phyloP scores from a whole-genome alignment of 2,797 vertebrate species.

The Myotis myotis region DNA sequence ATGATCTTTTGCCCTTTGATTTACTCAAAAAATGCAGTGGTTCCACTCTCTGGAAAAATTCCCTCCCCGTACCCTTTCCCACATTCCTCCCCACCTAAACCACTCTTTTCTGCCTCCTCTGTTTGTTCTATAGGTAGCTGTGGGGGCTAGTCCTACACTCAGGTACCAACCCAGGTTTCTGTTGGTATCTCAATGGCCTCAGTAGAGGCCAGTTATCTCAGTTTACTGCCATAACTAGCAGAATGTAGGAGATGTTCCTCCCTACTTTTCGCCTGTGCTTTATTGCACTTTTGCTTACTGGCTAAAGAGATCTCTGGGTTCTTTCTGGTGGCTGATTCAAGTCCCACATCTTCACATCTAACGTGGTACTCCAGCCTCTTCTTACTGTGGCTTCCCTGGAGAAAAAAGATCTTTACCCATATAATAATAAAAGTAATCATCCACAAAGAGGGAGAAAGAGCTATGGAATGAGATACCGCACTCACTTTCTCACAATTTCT shows the following conservation, averaged over 20 bases:
- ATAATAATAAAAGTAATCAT: neutral
- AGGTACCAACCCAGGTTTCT: neutral
- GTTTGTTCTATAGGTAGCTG: neutral
- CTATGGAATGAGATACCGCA: neutral
- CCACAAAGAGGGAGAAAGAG: neutral
- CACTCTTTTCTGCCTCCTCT: neutral
- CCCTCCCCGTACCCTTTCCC: fast-evolving
- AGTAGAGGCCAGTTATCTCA: neutral
- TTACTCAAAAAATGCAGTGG: neutral
- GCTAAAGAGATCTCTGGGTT: neutral
- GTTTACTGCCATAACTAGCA: neutral
- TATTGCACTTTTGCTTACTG: neutral
- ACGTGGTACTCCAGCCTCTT: neutral
- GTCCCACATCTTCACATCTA: neutral
- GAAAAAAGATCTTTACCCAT: neutral
- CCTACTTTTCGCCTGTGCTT: neutral
- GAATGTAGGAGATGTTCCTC: neutral
- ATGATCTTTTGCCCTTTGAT: neutral
- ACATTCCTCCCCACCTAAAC: neutral
- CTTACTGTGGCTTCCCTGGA: neutral
- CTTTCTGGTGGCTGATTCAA: conserved; percentile 15
- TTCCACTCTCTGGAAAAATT: neutral
- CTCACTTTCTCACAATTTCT: neutral
- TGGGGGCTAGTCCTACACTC: neutral
- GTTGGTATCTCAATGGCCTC: neutral